These are phyloP conservation scores for Platichthys stellatus DNA, from an alignment of 2,113 vertebrate genomes.

Conservation along the genomic window DNA sequence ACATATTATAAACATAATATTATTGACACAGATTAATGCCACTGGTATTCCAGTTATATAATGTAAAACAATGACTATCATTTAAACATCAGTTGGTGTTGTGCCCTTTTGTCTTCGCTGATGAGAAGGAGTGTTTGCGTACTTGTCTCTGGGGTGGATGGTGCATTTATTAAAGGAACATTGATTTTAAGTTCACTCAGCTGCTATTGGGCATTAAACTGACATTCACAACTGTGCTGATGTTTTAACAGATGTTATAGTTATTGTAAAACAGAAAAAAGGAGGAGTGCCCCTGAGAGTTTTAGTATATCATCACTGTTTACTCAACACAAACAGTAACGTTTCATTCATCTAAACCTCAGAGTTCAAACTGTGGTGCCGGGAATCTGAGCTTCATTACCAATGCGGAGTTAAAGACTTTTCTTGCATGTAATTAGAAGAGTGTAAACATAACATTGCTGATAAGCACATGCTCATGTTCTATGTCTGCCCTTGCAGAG, in stretches of 20 bases:
- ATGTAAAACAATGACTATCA: too few species aligned
- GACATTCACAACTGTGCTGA: background rate
- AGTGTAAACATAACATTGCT: background rate
- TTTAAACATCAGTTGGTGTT: too few species aligned
- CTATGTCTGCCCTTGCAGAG: background rate
- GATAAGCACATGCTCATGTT: constrained; percentile 7
- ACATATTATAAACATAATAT: too few species aligned
- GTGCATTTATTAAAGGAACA: too few species aligned
- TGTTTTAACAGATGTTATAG: background rate
- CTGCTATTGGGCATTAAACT: background rate
- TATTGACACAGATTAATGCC: too few species aligned
- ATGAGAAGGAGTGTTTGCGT: too few species aligned
- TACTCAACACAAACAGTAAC: background rate
- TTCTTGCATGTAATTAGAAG: background rate
- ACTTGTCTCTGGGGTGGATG: too few species aligned
- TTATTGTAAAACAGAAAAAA: background rate
- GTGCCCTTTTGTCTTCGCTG: too few species aligned
- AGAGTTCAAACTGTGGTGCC: background rate
- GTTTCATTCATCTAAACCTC: constrained; percentile 2
- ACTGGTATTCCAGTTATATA: background rate
- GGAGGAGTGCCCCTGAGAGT: background rate
- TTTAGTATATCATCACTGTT: background rate
- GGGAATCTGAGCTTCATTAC: background rate
- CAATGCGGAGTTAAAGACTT: background rate
- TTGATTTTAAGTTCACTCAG: background rate